Base-by-base conservation (phyloP, 2,113 vertebrate species). In the Pteruthius melanotis region DNA sequence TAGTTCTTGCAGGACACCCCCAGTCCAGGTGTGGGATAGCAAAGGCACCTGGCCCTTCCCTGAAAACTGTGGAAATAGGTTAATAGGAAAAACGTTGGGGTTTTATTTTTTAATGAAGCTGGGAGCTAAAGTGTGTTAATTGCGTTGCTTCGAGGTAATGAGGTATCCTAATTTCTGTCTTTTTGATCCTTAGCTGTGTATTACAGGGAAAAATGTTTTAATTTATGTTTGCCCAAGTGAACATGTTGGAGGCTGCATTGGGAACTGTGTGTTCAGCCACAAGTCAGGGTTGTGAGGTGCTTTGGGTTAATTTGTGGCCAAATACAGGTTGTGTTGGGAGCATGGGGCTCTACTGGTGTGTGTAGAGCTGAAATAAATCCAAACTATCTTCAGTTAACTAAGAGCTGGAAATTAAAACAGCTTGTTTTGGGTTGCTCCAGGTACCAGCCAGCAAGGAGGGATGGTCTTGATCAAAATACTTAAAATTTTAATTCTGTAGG, bases 1-100 rank as follows among this genome's bases (percentile, higher is more conserved):
- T 10, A 12, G 53, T 70, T 50, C 66, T 11, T 44, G 40, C 37
- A 19, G 15, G 4, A 63, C 9, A 3, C 3, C 37, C 10, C 13
- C n/a, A 3, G 1, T 47, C 42, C 19, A 1, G 0, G 22, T 0
- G 13, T 9, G 15, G 30, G 33, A 13, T 37, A 16, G 30, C 0
- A 1, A 52, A 54, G 17, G 56, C 22, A 16, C 64, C 68, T 54
- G 54, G 39, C 33, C 12, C 71, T 63, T 80, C 21, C 69, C 45
- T 91, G 64, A 59, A 76, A 96, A 85, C 45, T 70, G 61, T 93
- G 92, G 90, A 94, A 95, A 91, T 63, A 81, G 85, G 92, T 96
- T 93, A 92, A 92, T 75, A 60, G 90, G 85, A 90, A 92, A 81
- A 69, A 77, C 14, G 13, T 53, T 45, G 30, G 5, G 26, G 33